Evolutionary conservation across 1,140 invertebrate genomes (phyloP).

Genomic region (Limonius californicus): DNA sequence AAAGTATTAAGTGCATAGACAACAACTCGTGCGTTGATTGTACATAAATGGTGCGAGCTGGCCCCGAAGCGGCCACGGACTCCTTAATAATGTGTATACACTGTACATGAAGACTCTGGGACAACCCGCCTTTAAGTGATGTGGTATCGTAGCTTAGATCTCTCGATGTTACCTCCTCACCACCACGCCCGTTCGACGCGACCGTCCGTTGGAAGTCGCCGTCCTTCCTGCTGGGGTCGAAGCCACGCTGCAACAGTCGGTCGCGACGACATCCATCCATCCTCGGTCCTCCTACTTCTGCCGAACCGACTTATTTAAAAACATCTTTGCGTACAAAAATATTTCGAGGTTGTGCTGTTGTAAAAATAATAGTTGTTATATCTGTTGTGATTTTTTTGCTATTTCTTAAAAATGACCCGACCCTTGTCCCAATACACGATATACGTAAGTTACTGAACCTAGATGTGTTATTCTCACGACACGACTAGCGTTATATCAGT

Average conservation of each 20-base stretch:
- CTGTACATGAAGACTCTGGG: conserved; percentile 30
- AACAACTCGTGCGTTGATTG: conserved; percentile 29
- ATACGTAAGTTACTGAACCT: conserved; percentile 44
- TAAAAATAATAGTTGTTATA: conserved; percentile 44
- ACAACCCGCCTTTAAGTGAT: conserved; percentile 41
- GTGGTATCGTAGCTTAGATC: conserved; percentile 46
- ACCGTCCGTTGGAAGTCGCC: conserved; percentile 14
- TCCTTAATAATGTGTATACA: conserved; percentile 16
- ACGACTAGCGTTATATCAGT: conserved; percentile 22
- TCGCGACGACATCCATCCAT: conserved; percentile 8
- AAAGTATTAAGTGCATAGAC: conserved; percentile 46
- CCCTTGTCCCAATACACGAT: conserved; percentile 42
- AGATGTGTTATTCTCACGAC: conserved; percentile 24
- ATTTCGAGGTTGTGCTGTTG: conserved; percentile 46
- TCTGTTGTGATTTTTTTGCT: conserved; percentile 46
- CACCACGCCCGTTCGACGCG: conserved; percentile 16
- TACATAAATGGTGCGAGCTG: conserved; percentile 38
- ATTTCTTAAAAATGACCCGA: conserved; percentile 35
- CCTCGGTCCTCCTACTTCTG: conserved; percentile 11
- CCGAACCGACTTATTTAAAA: conserved; percentile 35
- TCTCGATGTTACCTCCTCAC: conserved; percentile 41
- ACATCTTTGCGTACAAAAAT: conserved; percentile 38
- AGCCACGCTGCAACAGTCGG: conserved; percentile 2
- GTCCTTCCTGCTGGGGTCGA: not conserved
- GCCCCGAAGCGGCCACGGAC: conserved; percentile 32